A percentile compares a stretch with the other conserved stretches of the same genome.
Conservation (phyloP, 2,888 invertebrate species). For the Parnassius glacialis region DNA sequence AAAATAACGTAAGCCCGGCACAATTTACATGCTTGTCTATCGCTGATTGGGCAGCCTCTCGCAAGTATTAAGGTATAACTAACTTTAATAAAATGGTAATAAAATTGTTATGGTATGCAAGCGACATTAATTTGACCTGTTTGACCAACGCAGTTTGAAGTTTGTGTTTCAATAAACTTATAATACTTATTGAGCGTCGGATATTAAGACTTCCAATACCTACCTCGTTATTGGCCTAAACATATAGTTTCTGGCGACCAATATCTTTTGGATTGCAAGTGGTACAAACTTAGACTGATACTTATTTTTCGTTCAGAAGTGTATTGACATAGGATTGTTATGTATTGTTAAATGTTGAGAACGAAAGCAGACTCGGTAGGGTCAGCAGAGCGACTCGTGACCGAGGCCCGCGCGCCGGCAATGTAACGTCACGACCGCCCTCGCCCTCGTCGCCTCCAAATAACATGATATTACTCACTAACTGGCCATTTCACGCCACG, state of each 20-base stretch:
- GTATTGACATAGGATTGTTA: constrained; percentile 27
- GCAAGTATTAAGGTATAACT: constrained; percentile 33
- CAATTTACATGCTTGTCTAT: constrained; percentile 54
- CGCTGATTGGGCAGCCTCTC: constrained; percentile 53
- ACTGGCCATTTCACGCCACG: constrained; percentile 77
- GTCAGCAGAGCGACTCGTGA: constrained; percentile 77
- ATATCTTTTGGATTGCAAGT: background rate
- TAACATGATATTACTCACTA: constrained; percentile 78
- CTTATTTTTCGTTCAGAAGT: constrained; percentile 5
- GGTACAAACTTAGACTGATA: background rate
- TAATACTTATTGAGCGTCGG: constrained; percentile 46
- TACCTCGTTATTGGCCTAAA: constrained; percentile 43
- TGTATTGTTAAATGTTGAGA: constrained; percentile 40
- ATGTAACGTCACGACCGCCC: constrained; percentile 65
- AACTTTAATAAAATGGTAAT: constrained; percentile 61
- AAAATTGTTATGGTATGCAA: constrained; percentile 60
- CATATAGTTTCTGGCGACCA: constrained; percentile 2
- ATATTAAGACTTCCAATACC: constrained; percentile 59
- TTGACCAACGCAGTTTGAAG: constrained; percentile 40
- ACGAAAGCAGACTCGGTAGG: constrained; percentile 50
- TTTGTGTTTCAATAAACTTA: constrained; percentile 55
- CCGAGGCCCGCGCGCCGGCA: constrained; percentile 54
- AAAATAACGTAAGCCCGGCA: constrained; percentile 35
- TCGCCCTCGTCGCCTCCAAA: constrained; percentile 69
- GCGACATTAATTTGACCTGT: constrained; percentile 53